Evolutionary conservation across 1,140 invertebrate genomes (phyloP), one percentile per base, ranked within the genome.

Genomic region (Eciton burchellii): DNA sequence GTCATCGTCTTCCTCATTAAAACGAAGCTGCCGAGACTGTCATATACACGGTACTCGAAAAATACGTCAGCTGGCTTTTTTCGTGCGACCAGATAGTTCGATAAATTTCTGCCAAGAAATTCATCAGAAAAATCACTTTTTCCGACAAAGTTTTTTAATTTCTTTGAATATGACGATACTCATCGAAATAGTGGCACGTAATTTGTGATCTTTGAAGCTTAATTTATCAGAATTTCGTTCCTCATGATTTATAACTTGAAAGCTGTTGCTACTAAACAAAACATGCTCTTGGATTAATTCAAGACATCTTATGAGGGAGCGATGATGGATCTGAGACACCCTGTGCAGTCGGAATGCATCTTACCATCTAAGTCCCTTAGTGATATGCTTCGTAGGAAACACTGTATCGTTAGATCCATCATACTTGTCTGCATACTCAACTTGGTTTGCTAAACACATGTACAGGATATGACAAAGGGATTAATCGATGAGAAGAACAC

Each of bases 1-100:
- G 74, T 79, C 74, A 79, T 79, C 74, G 63, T 79, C 74, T 79
- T 16, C 74, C 74, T 79, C 74, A 79, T 79, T 70, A 77, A 77
- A 68, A 68, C 74, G 29, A 79, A 76, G 47, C 63, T 79, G 14
- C 43, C 35, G 21, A 79, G 63, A 35, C 49, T 35, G 52, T 79
- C 62, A 70, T 57, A 45, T 79, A 56, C 24, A 29, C 35, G 63
- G 63, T 70, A 79, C 21, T 59, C 52, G 16, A 68, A 16, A 79
- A 70, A 3, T 45, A 45, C 26, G 14, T 3, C 14, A 49, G 9
- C 16, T 56, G 56, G 35, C n/a, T 29, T n/a, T 29, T 56, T 43
- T 70, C 21, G 35, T 19, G 1, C 6, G 35, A 12, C 14, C 21
- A 1, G 26, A 56, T 66, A 66, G 3, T 62, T 41, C 0, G 29